phyloP scores from a whole-genome alignment of 2,797 vertebrate species.

The Loriculus beryllinus region DNA sequence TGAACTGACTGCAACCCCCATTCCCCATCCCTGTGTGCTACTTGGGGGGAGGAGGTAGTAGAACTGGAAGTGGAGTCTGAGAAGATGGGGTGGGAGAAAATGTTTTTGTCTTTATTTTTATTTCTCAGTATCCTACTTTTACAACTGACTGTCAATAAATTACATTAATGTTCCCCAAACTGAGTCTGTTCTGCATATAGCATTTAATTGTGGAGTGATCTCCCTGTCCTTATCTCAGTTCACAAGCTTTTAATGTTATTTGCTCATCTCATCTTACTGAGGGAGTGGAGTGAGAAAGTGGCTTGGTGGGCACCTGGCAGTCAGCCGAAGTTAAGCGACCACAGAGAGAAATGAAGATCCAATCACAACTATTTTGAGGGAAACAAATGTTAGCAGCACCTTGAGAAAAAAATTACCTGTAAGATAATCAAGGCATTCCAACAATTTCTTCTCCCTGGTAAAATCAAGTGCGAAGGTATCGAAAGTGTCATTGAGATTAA shows the following conservation, averaged over 20 bases:
- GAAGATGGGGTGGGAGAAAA: not conserved
- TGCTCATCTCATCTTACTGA: not conserved
- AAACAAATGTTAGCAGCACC: not conserved
- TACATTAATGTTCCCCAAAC: not conserved
- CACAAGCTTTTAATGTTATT: not conserved
- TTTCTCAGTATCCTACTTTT: not conserved
- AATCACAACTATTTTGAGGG: not conserved
- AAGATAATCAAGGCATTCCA: slow-evolving; percentile 97
- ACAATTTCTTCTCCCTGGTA: slow-evolving; percentile 94
- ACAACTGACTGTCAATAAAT: not conserved
- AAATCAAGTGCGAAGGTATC: slow-evolving; percentile 98
- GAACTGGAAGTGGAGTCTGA: not conserved
- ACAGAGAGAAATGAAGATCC: not conserved
- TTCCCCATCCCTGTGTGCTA: fast-evolving
- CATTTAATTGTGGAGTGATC: not conserved
- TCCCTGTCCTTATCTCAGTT: not conserved
- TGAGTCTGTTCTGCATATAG: not conserved
- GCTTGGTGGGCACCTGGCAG: not conserved
- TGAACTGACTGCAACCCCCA: not conserved
- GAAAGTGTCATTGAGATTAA: slow-evolving; percentile 96
- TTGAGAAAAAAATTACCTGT: slow-evolving; percentile 82
- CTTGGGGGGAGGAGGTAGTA: not conserved
- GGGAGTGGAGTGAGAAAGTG: not conserved
- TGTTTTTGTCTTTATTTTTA: not conserved
- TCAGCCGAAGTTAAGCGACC: not conserved